Percentiles rank a stretch among this genome's conserved stretches.
Evolutionary conservation across 2,888 invertebrate genomes (phyloP).

Genomic region (Trichogramma evanescens): DNA sequence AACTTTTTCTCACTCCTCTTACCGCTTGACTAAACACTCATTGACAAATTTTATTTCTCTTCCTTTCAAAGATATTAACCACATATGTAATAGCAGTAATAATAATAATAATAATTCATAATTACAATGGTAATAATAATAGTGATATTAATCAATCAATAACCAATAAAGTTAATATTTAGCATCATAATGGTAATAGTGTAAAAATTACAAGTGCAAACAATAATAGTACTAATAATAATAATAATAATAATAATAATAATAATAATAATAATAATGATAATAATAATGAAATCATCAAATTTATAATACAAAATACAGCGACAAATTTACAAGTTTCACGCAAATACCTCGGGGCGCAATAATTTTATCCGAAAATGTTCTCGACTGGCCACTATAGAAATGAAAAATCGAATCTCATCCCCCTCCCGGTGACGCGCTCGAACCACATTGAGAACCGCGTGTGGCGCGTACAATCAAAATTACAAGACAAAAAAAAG

Average conservation of each 20-base stretch:
- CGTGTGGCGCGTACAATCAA: no score
- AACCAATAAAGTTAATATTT: constrained; percentile 28
- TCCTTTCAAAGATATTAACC: no score
- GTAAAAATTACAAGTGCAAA: constrained; percentile 15
- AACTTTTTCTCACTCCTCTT: background rate
- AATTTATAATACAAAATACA: constrained; percentile 6
- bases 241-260: constrained; percentile 29
- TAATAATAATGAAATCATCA: constrained; percentile 24
- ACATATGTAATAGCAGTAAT: constrained; percentile 14
- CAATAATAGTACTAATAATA: constrained; percentile 25
- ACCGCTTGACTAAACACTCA: constrained; percentile 1
- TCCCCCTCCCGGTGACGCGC: no score
- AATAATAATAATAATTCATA: constrained; percentile 11
- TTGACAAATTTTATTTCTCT: background rate
- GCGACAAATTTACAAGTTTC: background rate
- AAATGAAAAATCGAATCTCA: no score
- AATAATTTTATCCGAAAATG: constrained; percentile 1
- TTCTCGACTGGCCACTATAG: no score
- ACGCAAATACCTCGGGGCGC: constrained; percentile 5
- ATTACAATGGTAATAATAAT: constrained; percentile 25
- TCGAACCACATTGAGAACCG: no score
- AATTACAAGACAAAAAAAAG: no score
- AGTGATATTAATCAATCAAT: constrained; percentile 24
- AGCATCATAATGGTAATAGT: constrained; percentile 27
- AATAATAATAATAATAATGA: constrained; percentile 26